Evolutionary conservation across 2,888 invertebrate genomes (phyloP).

Genomic region (Pecten maximus): DNA sequence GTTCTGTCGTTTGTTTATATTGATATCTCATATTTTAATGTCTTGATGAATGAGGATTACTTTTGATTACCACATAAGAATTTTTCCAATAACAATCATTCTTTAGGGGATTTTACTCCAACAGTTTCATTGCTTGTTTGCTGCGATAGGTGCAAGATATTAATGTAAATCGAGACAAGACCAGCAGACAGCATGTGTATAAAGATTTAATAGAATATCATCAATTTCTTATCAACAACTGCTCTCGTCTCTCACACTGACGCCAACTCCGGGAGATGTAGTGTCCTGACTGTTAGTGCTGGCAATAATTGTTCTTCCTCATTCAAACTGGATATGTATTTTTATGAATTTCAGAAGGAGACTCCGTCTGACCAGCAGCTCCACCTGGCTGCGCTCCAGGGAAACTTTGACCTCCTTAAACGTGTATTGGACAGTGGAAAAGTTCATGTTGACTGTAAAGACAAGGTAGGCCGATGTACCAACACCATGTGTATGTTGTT

Average conservation of each 20-base stretch:
- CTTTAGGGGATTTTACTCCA: neutral
- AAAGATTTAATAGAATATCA: constrained; percentile 30
- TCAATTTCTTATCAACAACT: constrained; percentile 28
- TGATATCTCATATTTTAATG: neutral
- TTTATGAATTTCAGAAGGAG: constrained; percentile 87
- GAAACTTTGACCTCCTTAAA: constrained; percentile 90
- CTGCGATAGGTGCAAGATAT: neutral
- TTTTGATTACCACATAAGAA: neutral
- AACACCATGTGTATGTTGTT: neutral
- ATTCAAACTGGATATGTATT: neutral
- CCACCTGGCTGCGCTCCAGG: constrained; percentile 94
- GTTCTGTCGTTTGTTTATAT: neutral
- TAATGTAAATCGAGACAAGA: constrained; percentile 27
- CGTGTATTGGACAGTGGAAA: constrained; percentile 94
- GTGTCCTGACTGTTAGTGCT: neutral
- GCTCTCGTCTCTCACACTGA: constrained; percentile 2
- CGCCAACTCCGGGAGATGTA: neutral
- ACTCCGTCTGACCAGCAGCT: constrained; percentile 95
- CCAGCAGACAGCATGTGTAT: neutral
- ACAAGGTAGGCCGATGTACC: constrained; percentile 88
- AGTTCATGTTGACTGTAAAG: constrained; percentile 96
- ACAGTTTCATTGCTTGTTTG: neutral
- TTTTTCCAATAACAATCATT: neutral
- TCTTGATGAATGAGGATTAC: neutral
- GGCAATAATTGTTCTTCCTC: neutral